These are phyloP conservation scores for Papilio protenor DNA, from an alignment of 2,888 invertebrate species.

Conservation along the genomic window DNA sequence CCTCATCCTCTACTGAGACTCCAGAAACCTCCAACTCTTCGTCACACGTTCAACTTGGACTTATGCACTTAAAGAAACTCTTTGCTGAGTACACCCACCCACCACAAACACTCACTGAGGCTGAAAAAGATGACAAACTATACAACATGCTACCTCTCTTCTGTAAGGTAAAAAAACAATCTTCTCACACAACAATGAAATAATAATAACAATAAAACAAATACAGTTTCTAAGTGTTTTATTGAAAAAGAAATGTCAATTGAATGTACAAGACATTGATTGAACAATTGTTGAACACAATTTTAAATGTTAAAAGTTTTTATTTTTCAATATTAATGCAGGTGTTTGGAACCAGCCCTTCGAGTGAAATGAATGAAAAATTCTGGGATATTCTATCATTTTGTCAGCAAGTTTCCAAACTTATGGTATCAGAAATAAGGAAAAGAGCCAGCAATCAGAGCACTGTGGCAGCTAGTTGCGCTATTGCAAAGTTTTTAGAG, in stretches of 20 bases:
- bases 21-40: constrained; percentile 86
- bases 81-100: constrained; percentile 98
- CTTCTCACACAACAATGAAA: background rate
- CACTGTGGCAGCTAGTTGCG: constrained; percentile 97
- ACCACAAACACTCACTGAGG: constrained; percentile 90
- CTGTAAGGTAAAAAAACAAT: constrained; percentile 90
- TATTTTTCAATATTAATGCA: constrained; percentile 62
- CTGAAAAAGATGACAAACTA: constrained; percentile 95
- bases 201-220: constrained; percentile 25
- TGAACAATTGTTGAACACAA: background rate
- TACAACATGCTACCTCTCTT: constrained; percentile 99
- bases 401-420: constrained; percentile 96
- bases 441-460: constrained; percentile 98
- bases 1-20: constrained; percentile 81
- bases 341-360: constrained; percentile 97
- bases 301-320: background rate
- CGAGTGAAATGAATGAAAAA: constrained; percentile 98
- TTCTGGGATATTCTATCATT: constrained; percentile 98
- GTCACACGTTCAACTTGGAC: constrained; percentile 93
- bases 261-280: background rate
- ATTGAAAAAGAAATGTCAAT: background rate
- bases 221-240: background rate
- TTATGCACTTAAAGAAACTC: constrained; percentile 98
- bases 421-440: constrained; percentile 98
- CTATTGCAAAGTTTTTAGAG: constrained; percentile 98